Base-by-base conservation (phyloP, 2,888 invertebrate species). In the Eutolmus rufibarbis region DNA sequence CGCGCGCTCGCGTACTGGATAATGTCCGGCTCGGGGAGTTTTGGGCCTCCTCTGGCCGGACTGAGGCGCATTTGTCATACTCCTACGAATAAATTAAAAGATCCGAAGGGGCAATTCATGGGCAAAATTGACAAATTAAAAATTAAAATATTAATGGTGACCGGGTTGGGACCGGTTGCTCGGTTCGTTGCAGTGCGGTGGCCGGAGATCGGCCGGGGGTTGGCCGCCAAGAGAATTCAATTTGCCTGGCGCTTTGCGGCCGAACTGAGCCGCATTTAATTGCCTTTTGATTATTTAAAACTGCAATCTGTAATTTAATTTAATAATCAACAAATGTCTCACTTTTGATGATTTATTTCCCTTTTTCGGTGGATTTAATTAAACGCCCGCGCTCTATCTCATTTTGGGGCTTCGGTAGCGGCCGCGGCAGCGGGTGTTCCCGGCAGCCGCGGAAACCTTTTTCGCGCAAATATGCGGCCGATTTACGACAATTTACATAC, bases 261-360 rank as follows among this genome's bases (percentile, higher is more conserved):
- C 34, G 76, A 37, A 31, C 76, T 9, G 34, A 37, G 19, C 34
- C 76, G 74, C 76, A 76, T 37, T 76, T 76, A 78, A 78, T 78
- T 43, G 43, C 43, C 28, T 78, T n/a, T 78, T 37, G 78, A 78
- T 40, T 78, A 40, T 78, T 78, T 78, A 46, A 78, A 78, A 78
- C 46, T 78, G 78, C 78, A 78, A 78, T 40, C 43, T 78, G 76
- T 37, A 76, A 76, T 76, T 76, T 76, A 76, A 76, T 76, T 76
- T 76, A 76, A 76, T 76, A 37, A 76, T 76, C 66, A 66, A 66
- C 66, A 66, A 66, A 66, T 66, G 66, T 66, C 66, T 66, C 66
- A 66, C 66, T 66, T 66, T 66, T 66, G 66, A 66, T 66, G 66
- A 66, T 66, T 66, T 66, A 66, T 66, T 66, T 66, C 28, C 8